A percentile compares a stretch with the other conserved stretches of the same genome.
phyloP scores from a whole-genome alignment of 2,888 invertebrate species.

The Ennomos fuscantarius region DNA sequence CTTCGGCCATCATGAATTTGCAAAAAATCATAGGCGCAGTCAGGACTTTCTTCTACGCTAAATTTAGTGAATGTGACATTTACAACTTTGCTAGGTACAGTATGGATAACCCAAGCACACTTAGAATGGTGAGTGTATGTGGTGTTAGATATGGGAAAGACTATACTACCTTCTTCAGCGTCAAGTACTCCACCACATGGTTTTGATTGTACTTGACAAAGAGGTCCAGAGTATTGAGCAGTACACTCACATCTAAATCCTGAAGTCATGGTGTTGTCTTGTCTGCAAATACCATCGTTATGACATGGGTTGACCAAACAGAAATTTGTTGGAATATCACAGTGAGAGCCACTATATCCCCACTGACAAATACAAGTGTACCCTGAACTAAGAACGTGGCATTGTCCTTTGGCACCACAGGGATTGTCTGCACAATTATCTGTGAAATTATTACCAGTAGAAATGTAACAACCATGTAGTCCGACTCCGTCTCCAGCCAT shows the following conservation, averaged over 20 bases:
- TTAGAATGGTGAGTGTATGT: conserved; percentile 87
- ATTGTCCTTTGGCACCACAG: conserved; percentile 86
- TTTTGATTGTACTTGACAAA: conserved; percentile 85
- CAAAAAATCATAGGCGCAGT: conserved; percentile 89
- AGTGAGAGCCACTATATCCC: conserved; percentile 87
- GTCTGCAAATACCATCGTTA: conserved; percentile 91
- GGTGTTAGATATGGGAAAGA: conserved; percentile 85
- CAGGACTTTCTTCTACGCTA: conserved; percentile 84
- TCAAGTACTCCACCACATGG: conserved; percentile 74
- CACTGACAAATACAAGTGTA: conserved; percentile 85
- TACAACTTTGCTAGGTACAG: conserved; percentile 81
- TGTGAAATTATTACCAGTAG: conserved; percentile 56
- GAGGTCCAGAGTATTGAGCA: conserved; percentile 86
- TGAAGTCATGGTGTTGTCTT: conserved; percentile 49
- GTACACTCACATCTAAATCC: conserved; percentile 88
- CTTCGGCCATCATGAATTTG: conserved; percentile 95
- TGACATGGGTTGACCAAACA: conserved; percentile 91
- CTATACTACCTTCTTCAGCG: conserved; percentile 85
- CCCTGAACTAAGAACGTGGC: conserved; percentile 72
- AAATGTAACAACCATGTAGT: conserved; percentile 88
- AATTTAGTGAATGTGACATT: background rate
- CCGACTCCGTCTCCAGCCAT: conserved; percentile 93
- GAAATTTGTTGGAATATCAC: conserved; percentile 84
- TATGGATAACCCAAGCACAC: conserved; percentile 93
- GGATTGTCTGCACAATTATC: conserved; percentile 79